Conservation (phyloP, 2,888 invertebrate species). For the Ophion ventricosus region DNA sequence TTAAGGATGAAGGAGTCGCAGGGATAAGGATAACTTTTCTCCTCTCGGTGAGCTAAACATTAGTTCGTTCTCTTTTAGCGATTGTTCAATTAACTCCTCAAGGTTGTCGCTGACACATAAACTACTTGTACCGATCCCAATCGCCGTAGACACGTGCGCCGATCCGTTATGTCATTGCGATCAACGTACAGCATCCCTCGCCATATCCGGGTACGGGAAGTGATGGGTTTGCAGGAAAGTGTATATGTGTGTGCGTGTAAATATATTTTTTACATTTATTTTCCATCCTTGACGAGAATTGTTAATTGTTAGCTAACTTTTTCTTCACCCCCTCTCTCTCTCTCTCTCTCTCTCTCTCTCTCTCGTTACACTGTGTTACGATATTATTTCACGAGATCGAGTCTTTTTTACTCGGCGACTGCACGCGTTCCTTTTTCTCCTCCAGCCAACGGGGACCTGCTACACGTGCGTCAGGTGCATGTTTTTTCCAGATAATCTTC, state of each 20-base stretch:
- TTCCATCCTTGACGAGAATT: constrained; percentile 39
- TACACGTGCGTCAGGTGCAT: neutral
- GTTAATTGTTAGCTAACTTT: constrained; percentile 40
- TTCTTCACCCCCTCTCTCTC: constrained; percentile 1
- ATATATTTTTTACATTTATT: constrained; percentile 53
- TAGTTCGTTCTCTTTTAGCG: neutral
- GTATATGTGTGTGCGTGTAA: constrained; percentile 34
- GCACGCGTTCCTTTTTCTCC: neutral
- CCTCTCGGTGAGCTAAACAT: neutral
- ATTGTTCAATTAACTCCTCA: constrained; percentile 34
- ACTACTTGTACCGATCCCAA: constrained; percentile 19
- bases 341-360: too few species aligned
- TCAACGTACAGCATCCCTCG: constrained; percentile 47
- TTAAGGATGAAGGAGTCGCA: neutral
- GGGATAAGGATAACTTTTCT: neutral
- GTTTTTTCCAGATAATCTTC: neutral
- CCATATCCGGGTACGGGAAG: constrained; percentile 43
- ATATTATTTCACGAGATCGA: constrained; percentile 1
- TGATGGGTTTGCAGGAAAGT: constrained; percentile 29
- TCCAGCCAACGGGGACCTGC: constrained; percentile 1
- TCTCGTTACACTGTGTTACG: constrained; percentile 26
- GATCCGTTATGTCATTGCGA: constrained; percentile 43
- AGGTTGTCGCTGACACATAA: constrained; percentile 30
- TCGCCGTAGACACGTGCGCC: constrained; percentile 28
- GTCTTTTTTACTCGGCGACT: neutral